Conservation (phyloP, 2,797 vertebrate species). For the Falco cherrug region DNA sequence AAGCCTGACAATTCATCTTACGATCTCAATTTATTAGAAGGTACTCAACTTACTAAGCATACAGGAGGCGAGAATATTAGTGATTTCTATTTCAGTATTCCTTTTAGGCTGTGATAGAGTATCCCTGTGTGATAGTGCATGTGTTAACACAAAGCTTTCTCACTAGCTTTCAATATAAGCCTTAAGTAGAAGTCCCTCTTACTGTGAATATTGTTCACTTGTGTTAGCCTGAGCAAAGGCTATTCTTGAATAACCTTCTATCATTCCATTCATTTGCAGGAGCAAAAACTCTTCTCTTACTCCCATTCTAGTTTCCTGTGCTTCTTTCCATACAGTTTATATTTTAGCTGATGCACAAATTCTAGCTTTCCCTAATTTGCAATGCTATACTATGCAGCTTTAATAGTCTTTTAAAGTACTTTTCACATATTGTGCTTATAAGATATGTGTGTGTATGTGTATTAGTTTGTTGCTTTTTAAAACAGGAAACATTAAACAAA, state of each 20-base stretch:
- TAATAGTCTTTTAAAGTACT: neutral
- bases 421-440: neutral
- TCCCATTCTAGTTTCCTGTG: neutral
- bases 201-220: neutral
- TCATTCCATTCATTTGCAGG: neutral
- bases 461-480: slow-evolving; percentile 1
- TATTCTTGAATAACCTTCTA: neutral
- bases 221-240: neutral
- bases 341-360: neutral
- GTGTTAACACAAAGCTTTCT: neutral
- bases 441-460: neutral
- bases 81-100: neutral
- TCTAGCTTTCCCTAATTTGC: neutral
- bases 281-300: neutral
- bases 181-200: neutral
- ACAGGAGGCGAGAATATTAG: neutral
- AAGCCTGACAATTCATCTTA: slow-evolving; percentile 77
- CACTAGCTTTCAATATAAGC: neutral
- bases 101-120: neutral
- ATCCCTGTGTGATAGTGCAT: neutral
- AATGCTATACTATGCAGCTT: neutral
- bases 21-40: slow-evolving; percentile 84
- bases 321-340: neutral
- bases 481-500: neutral
- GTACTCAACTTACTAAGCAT: slow-evolving; percentile 71